Base-by-base conservation (phyloP, 2,888 invertebrate genomes). In the Petrolisthes cinctipes region DNA sequence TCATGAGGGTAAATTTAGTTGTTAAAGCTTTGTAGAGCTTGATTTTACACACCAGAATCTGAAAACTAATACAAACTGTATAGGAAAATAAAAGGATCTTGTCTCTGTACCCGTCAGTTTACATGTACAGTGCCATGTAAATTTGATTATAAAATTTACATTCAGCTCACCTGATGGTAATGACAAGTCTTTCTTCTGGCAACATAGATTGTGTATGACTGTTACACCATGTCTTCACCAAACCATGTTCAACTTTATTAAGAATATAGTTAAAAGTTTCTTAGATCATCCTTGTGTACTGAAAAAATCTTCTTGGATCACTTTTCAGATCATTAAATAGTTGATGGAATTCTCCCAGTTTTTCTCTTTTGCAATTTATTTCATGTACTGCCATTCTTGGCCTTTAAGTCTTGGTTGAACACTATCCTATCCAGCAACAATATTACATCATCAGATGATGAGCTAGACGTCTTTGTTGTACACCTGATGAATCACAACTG, bases 141-240 rank as follows among this genome's bases (percentile, higher is more conserved):
- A 2, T 37, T 37, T 76, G 5, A 61, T 61, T 61, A 11, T 61
- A 17, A 61, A 3, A 61, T 61, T 17, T 79, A 79, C 9, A 68
- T 83, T 83, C 68, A 56, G 57, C 83, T 75, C 76, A 83, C 83
- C 75, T 83, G 56, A 73, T 83, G 11, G 84, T 78, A 84, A 37
- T 84, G 61, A 84, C 84, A 57, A 78, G 78, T 78, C 84, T 84
- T 83, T 83, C 83, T 84, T 84, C 84, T 73, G 84, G 84, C 61
- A 73, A 37, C 57, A 76, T 78, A 73, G 84, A 23, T 84, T 84
- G 84, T 51, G 1, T 51, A 57, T 84, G 76, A 57, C 37, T 1
- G 84, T 84, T 84, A 78, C 84, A 84, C 78, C 61, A 57, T 78
- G 78, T 84, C 84, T 37, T 84, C 51, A 84, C 66, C 56, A 78